Percentiles rank a stretch among this genome's conserved stretches.
phyloP scores from a whole-genome alignment of 2,888 invertebrate species.

The Euplexia lucipara region DNA sequence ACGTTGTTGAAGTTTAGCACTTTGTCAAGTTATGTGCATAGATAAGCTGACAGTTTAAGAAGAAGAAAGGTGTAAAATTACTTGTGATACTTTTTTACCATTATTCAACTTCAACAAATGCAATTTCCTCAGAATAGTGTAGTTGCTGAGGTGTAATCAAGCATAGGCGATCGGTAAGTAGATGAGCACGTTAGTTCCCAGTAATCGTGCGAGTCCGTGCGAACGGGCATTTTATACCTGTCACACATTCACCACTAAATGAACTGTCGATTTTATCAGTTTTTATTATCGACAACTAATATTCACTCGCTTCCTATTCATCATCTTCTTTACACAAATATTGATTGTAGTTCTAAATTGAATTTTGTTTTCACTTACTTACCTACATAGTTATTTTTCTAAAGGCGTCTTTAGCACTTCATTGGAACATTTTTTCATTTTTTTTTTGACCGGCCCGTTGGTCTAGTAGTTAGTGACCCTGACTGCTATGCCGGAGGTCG shows the following conservation, averaged over 20 bases:
- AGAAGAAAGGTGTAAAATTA: conserved; percentile 32
- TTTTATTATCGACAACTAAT: conserved; percentile 54
- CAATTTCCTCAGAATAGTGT: conserved; percentile 52
- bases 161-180: conserved; percentile 54
- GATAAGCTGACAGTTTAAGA: conserved; percentile 19
- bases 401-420: neutral
- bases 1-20: conserved; percentile 41
- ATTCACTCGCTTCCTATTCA: conserved; percentile 40
- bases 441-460: too few relatives aligned
- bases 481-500: too few relatives aligned
- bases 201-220: conserved; percentile 77
- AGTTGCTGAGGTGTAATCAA: conserved; percentile 52
- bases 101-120: conserved; percentile 49
- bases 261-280: conserved; percentile 56
- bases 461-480: too few relatives aligned
- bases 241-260: conserved; percentile 69
- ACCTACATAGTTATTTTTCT: neutral
- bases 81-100: conserved; percentile 29
- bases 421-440: too few relatives aligned
- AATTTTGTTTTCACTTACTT: neutral
- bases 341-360: conserved; percentile 20
- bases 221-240: conserved; percentile 79
- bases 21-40: conserved; percentile 39
- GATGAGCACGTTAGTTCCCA: conserved; percentile 65
- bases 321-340: conserved; percentile 9